phyloP scores from a whole-genome alignment of 2,113 vertebrate genomes.

The Sus scrofa region DNA sequence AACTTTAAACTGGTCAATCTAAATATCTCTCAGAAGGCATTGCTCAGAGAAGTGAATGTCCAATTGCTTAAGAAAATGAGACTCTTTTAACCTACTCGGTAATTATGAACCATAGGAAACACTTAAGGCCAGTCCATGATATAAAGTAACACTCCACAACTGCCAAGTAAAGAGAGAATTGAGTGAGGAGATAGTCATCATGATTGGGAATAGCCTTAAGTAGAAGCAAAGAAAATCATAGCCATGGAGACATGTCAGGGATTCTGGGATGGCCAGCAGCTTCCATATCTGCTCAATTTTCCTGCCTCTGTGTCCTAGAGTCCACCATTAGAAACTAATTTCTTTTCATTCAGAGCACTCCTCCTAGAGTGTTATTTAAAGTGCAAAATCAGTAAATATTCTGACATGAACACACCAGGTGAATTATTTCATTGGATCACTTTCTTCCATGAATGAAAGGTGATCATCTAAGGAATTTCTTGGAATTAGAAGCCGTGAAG shows the following conservation, averaged over 20 bases:
- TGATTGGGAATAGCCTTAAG: neutral
- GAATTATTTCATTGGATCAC: neutral
- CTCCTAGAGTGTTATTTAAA: neutral
- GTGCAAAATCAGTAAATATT: neutral
- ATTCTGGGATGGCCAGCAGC: neutral
- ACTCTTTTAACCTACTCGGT: neutral
- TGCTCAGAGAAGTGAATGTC: neutral
- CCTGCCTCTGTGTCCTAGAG: neutral
- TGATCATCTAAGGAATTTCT: neutral
- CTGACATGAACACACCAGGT: neutral
- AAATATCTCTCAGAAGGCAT: neutral
- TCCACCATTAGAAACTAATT: neutral
- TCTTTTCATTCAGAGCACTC: neutral
- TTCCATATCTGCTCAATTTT: neutral
- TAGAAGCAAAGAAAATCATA: neutral
- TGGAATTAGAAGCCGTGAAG: neutral
- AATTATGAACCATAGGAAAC: neutral
- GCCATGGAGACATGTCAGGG: neutral
- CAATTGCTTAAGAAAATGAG: neutral
- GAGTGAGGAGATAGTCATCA: fast-evolving
- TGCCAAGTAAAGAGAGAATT: neutral
- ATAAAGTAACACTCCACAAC: neutral
- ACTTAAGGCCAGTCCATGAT: neutral
- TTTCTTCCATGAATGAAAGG: neutral
- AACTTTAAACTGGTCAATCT: neutral